A percentile compares a stretch with the other conserved stretches of the same genome.
These are phyloP conservation scores for Leptopterna dolabrata DNA, from an alignment of 2,888 invertebrate species.

Conservation along the genomic window DNA sequence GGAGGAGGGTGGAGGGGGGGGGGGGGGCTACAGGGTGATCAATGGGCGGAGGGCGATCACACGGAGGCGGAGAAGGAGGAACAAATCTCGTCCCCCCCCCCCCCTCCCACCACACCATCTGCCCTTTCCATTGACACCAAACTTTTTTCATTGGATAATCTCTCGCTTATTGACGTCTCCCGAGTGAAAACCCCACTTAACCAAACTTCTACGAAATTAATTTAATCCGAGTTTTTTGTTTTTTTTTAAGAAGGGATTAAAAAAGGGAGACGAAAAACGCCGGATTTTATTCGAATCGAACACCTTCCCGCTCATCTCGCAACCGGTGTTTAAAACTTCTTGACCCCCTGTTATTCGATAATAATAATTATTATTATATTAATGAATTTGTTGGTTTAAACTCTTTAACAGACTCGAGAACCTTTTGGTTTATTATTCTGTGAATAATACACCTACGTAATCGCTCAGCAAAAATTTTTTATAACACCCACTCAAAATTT, in stretches of 20 bases:
- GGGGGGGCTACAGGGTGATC: background rate
- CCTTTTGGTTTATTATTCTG: no score
- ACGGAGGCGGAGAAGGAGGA: background rate
- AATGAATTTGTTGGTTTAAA: background rate
- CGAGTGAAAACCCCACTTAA: background rate
- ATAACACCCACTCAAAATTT: no score
- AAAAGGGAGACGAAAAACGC: background rate
- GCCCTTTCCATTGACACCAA: constrained; percentile 16
- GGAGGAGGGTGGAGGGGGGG: background rate
- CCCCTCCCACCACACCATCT: background rate
- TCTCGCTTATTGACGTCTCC: constrained; percentile 16
- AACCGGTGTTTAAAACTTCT: background rate
- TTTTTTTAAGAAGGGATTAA: background rate
- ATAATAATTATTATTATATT: no score
- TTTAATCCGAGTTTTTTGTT: background rate
- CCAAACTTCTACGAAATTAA: background rate
- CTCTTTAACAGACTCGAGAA: no score
- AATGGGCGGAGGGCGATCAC: background rate
- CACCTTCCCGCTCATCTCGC: background rate
- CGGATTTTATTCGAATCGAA: background rate
- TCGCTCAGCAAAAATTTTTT: no score
- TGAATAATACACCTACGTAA: no score
- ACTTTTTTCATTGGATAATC: constrained; percentile 37
- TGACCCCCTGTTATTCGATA: background rate
- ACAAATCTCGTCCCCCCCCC: background rate